A percentile compares a stretch with the other conserved stretches of the same genome.
phyloP scores from a whole-genome alignment of 2,113 vertebrate species.

The Catagonus wagneri region DNA sequence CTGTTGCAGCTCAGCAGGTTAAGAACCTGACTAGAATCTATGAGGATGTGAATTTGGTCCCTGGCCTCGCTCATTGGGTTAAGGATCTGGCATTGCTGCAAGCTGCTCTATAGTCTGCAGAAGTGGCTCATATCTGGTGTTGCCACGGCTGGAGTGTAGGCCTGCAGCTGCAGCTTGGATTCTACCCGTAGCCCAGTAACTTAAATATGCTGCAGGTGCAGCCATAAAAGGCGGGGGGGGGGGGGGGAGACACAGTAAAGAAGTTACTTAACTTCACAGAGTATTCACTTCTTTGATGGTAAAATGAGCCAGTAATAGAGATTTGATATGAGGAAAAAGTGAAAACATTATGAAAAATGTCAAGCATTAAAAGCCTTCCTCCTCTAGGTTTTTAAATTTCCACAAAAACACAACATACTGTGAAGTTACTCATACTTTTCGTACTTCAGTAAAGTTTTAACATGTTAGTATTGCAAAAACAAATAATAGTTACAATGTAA shows the following conservation, averaged over 20 bases:
- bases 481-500: neutral
- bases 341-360: conserved; percentile 36
- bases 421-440: neutral
- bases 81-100: no score
- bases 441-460: neutral
- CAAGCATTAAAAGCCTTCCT: conserved; percentile 14
- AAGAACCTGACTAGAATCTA: no score
- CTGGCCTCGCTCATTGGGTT: no score
- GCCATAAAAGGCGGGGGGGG: no score
- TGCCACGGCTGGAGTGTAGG: no score
- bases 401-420: conserved; percentile 15
- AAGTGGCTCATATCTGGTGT: no score
- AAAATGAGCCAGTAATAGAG: conserved; percentile 34
- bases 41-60: no score
- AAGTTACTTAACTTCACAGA: conserved; percentile 50
- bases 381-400: conserved; percentile 6
- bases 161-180: no score
- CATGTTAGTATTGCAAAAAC: neutral
- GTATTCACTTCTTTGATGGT: conserved; percentile 37
- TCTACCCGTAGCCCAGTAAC: no score
- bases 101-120: no score
- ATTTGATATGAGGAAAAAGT: neutral
- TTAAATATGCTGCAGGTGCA: no score
- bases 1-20: no score
- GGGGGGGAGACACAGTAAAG: neutral